These are phyloP conservation scores for Leptopilina boulardi DNA, from an alignment of 1,140 invertebrate species.

Conservation along the genomic window DNA sequence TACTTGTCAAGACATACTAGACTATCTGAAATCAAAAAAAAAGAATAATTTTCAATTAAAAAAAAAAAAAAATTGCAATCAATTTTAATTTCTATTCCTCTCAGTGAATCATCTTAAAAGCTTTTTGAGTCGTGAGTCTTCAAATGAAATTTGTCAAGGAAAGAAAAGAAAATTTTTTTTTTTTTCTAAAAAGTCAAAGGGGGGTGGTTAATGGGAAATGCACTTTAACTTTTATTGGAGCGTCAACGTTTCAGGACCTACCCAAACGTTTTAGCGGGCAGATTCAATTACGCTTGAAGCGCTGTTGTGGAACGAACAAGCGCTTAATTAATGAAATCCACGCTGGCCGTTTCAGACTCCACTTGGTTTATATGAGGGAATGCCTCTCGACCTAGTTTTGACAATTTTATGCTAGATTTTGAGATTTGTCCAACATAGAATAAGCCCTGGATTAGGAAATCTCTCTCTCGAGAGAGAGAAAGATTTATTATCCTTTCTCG, in stretches of 20 bases:
- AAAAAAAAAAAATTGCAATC: not conserved
- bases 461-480: not conserved
- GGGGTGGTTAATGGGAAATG: constrained; percentile 29
- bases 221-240: constrained; percentile 60
- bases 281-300: constrained; percentile 65
- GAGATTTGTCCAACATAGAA: constrained; percentile 7
- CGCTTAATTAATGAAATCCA: constrained; percentile 70
- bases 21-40: constrained; percentile 62
- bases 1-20: constrained; percentile 76
- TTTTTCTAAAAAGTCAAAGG: not conserved
- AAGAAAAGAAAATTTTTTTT: not conserved
- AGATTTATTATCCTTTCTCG: not conserved
- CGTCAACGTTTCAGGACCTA: constrained; percentile 38
- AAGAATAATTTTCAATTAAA: not conserved
- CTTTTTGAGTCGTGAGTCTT: not conserved
- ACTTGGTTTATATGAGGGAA: not conserved
- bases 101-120: not conserved
- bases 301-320: constrained; percentile 62
- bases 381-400: constrained; percentile 18
- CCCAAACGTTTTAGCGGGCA: constrained; percentile 55
- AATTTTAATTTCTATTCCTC: not conserved
- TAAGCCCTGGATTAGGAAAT: constrained; percentile 7
- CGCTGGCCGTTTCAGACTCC: constrained; percentile 54
- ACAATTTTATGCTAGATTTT: constrained; percentile 21
- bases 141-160: constrained; percentile 15